Evolutionary conservation across 2,113 vertebrate genomes (phyloP).

Genomic region (Tachysurus fulvidraco): DNA sequence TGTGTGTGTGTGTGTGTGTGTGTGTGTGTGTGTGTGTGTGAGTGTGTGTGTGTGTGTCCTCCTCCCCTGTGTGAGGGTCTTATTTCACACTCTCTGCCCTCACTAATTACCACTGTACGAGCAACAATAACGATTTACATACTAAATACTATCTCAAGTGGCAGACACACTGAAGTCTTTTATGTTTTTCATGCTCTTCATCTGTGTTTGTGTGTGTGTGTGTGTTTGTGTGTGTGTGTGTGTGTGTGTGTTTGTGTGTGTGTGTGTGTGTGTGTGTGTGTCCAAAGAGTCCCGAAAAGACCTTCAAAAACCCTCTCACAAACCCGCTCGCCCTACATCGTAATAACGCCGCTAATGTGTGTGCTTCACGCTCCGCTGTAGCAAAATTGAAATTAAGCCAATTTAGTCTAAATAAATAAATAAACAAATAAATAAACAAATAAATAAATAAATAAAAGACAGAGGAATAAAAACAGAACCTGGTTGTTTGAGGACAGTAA

Average conservation of each 20-base stretch:
- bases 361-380: constrained; percentile 72
- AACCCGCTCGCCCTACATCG: constrained; percentile 36
- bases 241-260: constrained; percentile 30
- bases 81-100: constrained; percentile 65
- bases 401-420: constrained; percentile 59
- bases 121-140: constrained; percentile 64
- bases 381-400: constrained; percentile 73
- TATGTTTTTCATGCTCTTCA: constrained; percentile 16
- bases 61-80: constrained; percentile 36
- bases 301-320: constrained; percentile 20
- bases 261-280: constrained; percentile 1
- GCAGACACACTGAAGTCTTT: constrained; percentile 52
- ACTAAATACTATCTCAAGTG: constrained; percentile 62
- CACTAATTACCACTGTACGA: constrained; percentile 72
- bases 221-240: too few relatives aligned
- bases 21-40: too few relatives aligned
- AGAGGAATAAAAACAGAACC: too few relatives aligned
- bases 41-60: constrained; percentile 33
- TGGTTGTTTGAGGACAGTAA: background rate
- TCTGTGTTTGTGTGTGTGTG: constrained; percentile 20
- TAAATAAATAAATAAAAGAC: background rate
- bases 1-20: too few relatives aligned
- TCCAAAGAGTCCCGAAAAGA: background rate
- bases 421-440: too few relatives aligned
- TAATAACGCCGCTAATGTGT: constrained; percentile 76